Conservation (phyloP, 92 coral and sea anemone species). For the Meandrina meandrites region DNA sequence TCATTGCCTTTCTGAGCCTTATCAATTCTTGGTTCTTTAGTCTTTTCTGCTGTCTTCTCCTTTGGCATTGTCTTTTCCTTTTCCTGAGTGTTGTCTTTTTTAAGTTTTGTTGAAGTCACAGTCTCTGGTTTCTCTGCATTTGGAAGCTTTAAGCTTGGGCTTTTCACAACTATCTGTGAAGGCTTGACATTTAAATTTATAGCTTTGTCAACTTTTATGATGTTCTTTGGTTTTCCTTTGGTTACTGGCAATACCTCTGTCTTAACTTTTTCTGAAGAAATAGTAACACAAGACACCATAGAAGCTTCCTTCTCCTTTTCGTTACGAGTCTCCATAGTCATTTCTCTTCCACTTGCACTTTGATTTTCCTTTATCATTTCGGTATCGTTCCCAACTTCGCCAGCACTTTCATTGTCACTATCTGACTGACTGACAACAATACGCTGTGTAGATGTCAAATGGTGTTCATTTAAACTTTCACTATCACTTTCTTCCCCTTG, state of each 20-base stretch:
- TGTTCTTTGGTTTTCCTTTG: background rate
- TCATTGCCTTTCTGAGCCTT: background rate
- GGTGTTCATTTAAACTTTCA: background rate
- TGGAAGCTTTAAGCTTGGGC: background rate
- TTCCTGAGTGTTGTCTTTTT: slow-evolving; percentile 2
- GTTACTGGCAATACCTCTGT: background rate
- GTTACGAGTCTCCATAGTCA: background rate
- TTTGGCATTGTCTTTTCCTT: background rate
- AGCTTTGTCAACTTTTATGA: background rate
- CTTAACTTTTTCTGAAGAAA: background rate
- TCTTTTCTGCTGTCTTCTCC: background rate
- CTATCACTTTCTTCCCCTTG: background rate
- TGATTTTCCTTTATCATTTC: background rate
- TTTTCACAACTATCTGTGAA: background rate
- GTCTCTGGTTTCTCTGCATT: slow-evolving; percentile 2
- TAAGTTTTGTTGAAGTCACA: background rate
- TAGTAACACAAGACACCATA: background rate
- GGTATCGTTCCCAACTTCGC: background rate
- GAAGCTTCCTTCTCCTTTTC: background rate
- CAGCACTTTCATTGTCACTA: slow-evolving; percentile 23
- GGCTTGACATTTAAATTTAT: background rate
- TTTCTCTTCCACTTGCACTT: background rate
- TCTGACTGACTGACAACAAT: slow-evolving; percentile 27
- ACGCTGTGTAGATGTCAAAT: slow-evolving; percentile 9
- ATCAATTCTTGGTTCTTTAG: background rate